These are phyloP conservation scores for Hippopotamus amphibius DNA, from an alignment of 2,113 vertebrate genomes.

Conservation along the genomic window DNA sequence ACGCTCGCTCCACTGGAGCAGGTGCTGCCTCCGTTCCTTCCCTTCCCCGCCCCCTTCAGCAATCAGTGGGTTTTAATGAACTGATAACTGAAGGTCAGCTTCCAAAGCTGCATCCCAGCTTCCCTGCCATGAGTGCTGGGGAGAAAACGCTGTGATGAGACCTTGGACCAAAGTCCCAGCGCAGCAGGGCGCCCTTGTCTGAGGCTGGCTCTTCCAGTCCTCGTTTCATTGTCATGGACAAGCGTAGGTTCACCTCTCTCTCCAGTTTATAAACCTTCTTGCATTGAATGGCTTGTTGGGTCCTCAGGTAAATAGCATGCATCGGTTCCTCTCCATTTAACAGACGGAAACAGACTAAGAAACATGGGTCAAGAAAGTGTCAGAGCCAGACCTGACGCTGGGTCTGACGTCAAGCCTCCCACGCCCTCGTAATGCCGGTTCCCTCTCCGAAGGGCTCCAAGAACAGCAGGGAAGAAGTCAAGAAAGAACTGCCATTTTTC, in stretches of 20 bases:
- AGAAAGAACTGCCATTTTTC: conserved; percentile 5
- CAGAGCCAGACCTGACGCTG: neutral
- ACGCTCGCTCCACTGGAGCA: neutral
- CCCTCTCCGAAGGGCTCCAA: neutral
- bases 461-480: conserved; percentile 24
- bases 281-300: rapidly evolving
- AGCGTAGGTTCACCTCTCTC: neutral
- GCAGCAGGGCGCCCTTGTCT: neutral
- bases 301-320: neutral
- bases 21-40: neutral
- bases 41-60: neutral
- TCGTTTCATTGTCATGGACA: neutral
- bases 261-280: neutral
- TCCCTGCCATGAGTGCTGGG: neutral
- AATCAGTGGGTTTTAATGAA: conserved; percentile 49
- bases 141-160: neutral
- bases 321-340: neutral
- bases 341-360: neutral
- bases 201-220: neutral
- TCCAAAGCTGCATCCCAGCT: conserved; percentile 40
- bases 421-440: neutral
- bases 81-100: conserved; percentile 59
- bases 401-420: neutral
- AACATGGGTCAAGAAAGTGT: neutral
- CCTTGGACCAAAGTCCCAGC: neutral